Percentiles rank a stretch among this genome's conserved stretches.
These are phyloP conservation scores for Phainopepla nitens DNA, from an alignment of 2,113 vertebrate genomes.

Conservation along the genomic window DNA sequence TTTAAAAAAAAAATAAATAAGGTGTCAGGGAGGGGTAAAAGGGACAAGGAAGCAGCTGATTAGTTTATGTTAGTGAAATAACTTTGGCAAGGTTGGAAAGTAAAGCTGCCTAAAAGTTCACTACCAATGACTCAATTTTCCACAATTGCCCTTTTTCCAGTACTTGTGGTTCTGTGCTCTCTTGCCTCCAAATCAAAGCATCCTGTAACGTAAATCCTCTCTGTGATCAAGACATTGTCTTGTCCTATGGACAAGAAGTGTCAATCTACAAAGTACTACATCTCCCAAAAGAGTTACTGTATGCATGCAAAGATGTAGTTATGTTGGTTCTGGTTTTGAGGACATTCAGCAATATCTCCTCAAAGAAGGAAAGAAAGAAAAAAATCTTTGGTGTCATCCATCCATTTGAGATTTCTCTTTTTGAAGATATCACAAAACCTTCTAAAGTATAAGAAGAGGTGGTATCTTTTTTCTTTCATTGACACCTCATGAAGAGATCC, in stretches of 20 bases:
- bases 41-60: not conserved
- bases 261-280: not conserved
- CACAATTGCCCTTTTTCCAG: not conserved
- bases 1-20: not conserved
- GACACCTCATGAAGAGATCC: not conserved
- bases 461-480: not conserved
- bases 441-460: not conserved
- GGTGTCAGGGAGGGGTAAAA: not conserved
- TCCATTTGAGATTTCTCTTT: not conserved
- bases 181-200: not conserved
- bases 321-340: not conserved
- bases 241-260: not conserved
- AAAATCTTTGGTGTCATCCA: not conserved
- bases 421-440: not conserved
- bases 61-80: not conserved
- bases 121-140: not conserved
- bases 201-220: not conserved
- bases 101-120: not conserved
- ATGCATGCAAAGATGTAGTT: not conserved
- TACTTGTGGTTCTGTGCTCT: not conserved
- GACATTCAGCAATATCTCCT: not conserved
- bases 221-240: not conserved
- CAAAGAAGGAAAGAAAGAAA: not conserved
- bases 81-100: not conserved
- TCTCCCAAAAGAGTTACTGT: not conserved